Conservation (phyloP, 1,140 invertebrate species). For the Hesperophylax magnus region DNA sequence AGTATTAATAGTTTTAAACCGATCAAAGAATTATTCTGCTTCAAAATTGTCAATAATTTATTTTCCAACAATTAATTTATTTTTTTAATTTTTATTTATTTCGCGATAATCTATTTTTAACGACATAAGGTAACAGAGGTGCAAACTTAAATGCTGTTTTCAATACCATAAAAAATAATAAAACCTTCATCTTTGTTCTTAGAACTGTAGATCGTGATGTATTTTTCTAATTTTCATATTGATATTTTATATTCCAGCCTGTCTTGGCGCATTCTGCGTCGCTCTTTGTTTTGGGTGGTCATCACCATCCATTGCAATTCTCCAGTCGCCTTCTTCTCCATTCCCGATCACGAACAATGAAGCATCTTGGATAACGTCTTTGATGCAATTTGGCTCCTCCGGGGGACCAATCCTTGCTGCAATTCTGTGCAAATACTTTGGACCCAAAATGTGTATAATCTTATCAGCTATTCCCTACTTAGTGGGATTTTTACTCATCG, state of each 20-base stretch:
- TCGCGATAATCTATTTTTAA: too few species aligned
- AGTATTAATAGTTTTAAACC: too few species aligned
- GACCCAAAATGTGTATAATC: slow-evolving; percentile 61
- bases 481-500: slow-evolving; percentile 59
- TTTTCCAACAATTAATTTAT: too few species aligned
- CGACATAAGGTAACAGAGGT: too few species aligned
- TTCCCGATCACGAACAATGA: slow-evolving; percentile 48
- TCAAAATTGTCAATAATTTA: too few species aligned
- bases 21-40: too few species aligned
- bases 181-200: too few species aligned
- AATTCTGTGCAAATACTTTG: slow-evolving; percentile 57
- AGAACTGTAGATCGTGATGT: background rate
- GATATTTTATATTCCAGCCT: slow-evolving; percentile 28
- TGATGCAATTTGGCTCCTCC: slow-evolving; percentile 42
- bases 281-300: slow-evolving; percentile 46
- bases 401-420: slow-evolving; percentile 54
- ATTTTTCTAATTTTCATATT: background rate
- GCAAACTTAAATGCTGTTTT: too few species aligned
- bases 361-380: slow-evolving; percentile 52
- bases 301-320: slow-evolving; percentile 45
- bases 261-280: slow-evolving; percentile 26
- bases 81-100: too few species aligned
- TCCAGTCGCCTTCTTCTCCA: slow-evolving; percentile 28
- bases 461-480: slow-evolving; percentile 57
- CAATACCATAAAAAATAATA: too few species aligned